A percentile compares a stretch with the other conserved stretches of the same genome.
Evolutionary conservation across 2,113 vertebrate species (phyloP).

Genomic region (Orcinus orca): DNA sequence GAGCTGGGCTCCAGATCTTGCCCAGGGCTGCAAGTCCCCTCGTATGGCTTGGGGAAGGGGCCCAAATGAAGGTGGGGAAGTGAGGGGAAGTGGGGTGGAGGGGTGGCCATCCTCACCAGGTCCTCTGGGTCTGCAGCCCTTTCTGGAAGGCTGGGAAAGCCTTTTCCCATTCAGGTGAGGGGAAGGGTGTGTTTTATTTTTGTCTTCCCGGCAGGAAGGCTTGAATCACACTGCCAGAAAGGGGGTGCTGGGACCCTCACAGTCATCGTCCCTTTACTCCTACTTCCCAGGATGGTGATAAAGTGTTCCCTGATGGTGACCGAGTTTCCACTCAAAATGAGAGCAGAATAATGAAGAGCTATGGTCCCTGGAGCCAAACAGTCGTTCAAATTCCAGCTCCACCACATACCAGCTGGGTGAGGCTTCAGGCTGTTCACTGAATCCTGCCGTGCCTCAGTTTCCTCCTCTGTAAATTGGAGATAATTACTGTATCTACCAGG

Average conservation of each 20-base stretch:
- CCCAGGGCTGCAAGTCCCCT: background rate
- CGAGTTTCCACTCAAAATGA: background rate
- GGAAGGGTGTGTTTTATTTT: background rate
- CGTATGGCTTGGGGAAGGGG: fast-evolving
- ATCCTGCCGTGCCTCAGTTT: background rate
- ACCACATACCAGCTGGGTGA: background rate
- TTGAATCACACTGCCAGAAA: too few relatives aligned
- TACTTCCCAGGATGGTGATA: background rate
- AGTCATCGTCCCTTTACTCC: background rate
- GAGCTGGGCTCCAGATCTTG: background rate
- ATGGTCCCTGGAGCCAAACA: background rate
- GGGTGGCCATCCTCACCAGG: fast-evolving
- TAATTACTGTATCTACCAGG: background rate
- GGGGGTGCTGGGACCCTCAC: background rate
- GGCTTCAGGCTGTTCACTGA: background rate
- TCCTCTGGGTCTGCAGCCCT: too few relatives aligned
- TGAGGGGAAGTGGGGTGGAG: background rate
- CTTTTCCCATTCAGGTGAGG: background rate
- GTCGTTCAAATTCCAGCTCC: background rate
- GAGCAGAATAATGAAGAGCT: background rate
- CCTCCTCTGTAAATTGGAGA: conserved; percentile 3
- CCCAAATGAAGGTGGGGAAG: background rate
- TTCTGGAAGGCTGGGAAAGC: fast-evolving
- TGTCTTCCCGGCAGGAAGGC: background rate
- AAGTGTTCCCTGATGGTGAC: background rate